Evolutionary conservation across 2,888 invertebrate genomes (phyloP).

Genomic region (Desoria tigrina): DNA sequence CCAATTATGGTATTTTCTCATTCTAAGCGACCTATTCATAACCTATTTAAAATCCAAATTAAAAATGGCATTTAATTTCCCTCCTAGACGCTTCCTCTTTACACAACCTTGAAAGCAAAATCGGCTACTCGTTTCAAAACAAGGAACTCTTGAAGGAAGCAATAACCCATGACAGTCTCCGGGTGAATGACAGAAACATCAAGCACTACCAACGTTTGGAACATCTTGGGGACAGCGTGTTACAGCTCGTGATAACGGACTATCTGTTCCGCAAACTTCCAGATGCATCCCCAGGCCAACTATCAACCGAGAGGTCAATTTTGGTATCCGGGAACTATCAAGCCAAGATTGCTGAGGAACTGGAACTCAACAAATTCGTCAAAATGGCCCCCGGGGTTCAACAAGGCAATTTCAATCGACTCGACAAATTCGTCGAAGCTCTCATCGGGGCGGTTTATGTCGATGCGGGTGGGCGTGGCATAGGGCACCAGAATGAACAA

Average conservation of each 20-base stretch:
- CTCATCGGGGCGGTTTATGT: slow-evolving; percentile 24
- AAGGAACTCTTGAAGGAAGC: slow-evolving; percentile 16
- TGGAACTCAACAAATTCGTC: slow-evolving; percentile 9
- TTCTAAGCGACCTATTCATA: too few species aligned
- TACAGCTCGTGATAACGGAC: slow-evolving; percentile 18
- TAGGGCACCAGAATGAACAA: not conserved
- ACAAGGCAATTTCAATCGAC: slow-evolving; percentile 1
- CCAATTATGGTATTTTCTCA: too few species aligned
- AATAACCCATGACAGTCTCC: slow-evolving; percentile 18
- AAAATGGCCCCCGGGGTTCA: not conserved
- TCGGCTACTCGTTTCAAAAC: slow-evolving; percentile 19
- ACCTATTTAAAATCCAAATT: too few species aligned
- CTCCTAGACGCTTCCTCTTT: slow-evolving; percentile 1
- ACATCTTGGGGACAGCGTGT: slow-evolving; percentile 22
- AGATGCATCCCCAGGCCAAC: not conserved
- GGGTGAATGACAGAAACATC: not conserved
- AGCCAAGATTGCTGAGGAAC: slow-evolving; percentile 7
- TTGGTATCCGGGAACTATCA: slow-evolving; percentile 11
- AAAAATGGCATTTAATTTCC: too few species aligned
- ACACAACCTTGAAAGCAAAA: not conserved
- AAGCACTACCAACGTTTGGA: slow-evolving; percentile 24
- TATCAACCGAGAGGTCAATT: not conserved
- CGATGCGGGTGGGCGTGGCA: slow-evolving; percentile 15
- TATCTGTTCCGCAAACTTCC: slow-evolving; percentile 9
- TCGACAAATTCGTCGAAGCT: slow-evolving; percentile 25